Evolutionary conservation across 1,140 invertebrate genomes (phyloP).

Genomic region (Daktulosphaira vitifoliae): DNA sequence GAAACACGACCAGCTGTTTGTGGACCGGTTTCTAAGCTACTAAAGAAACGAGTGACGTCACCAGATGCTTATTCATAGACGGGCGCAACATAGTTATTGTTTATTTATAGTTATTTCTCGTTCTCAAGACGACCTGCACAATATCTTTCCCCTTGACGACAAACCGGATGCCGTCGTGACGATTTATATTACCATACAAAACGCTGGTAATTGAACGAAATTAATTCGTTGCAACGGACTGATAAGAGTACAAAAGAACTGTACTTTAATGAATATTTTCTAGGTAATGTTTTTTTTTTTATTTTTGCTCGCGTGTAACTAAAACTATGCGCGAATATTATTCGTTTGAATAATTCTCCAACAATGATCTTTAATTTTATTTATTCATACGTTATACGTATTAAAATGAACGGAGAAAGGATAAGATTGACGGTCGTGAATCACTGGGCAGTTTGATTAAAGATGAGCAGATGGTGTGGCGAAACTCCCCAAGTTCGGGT

Average conservation of each 20-base stretch:
- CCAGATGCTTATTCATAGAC: background rate
- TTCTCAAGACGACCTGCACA: constrained; percentile 17
- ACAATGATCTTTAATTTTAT: too few relatives aligned
- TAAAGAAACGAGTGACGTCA: constrained; percentile 19
- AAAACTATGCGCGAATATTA: too few relatives aligned
- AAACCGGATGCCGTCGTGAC: too few relatives aligned
- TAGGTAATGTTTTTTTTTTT: background rate
- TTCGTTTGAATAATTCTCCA: too few relatives aligned
- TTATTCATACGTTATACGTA: too few relatives aligned
- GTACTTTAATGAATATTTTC: too few relatives aligned
- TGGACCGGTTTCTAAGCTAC: constrained; percentile 17
- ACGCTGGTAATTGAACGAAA: too few relatives aligned
- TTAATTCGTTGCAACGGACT: too few relatives aligned
- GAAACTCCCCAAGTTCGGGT: constrained; percentile 28
- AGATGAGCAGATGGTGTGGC: constrained; percentile 28
- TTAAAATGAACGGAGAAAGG: too few relatives aligned
- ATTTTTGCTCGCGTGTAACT: background rate
- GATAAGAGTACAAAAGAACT: too few relatives aligned
- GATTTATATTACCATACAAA: too few relatives aligned
- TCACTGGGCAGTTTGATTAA: constrained; percentile 29
- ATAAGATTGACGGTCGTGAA: constrained; percentile 27
- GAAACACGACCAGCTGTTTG: constrained; percentile 6
- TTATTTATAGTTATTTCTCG: too few relatives aligned
- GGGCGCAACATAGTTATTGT: background rate
- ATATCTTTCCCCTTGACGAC: background rate